Conservation (phyloP, 92 coral and sea anemone species). For the Virgularia gustaviana region DNA sequence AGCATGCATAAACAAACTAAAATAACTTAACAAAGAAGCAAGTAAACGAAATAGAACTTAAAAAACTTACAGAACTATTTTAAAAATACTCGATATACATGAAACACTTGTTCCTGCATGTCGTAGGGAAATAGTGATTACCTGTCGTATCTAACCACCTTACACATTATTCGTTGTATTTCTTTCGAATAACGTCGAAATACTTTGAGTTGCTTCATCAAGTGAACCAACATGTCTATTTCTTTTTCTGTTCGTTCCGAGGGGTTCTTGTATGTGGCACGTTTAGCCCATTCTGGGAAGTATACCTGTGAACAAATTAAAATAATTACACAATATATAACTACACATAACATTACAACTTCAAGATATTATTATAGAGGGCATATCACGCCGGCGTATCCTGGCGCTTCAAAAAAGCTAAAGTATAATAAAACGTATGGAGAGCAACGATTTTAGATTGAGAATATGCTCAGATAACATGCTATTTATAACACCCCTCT, state of each 20-base stretch:
- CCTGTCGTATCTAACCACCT: conserved; percentile 82
- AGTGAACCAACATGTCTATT: conserved; percentile 57
- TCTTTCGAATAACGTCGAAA: conserved; percentile 81
- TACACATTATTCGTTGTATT: conserved; percentile 72
- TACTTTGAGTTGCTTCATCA: conserved; percentile 82
- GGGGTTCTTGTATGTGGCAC: conserved; percentile 59
- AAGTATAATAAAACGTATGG: too few species aligned
- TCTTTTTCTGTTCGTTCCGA: conserved; percentile 61
- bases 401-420: too few species aligned
- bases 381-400: too few species aligned
- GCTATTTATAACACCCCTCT: too few species aligned
- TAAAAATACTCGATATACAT: background rate
- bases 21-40: too few species aligned
- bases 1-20: too few species aligned
- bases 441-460: too few species aligned
- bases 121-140: too few species aligned
- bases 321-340: background rate
- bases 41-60: too few species aligned
- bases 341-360: background rate
- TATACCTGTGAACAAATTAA: conserved; percentile 45
- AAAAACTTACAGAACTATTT: too few species aligned
- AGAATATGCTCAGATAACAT: too few species aligned
- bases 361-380: background rate
- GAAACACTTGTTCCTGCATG: background rate
- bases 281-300: conserved; percentile 87